Conservation (phyloP, 2,113 vertebrate species). For the Etheostoma cragini region DNA sequence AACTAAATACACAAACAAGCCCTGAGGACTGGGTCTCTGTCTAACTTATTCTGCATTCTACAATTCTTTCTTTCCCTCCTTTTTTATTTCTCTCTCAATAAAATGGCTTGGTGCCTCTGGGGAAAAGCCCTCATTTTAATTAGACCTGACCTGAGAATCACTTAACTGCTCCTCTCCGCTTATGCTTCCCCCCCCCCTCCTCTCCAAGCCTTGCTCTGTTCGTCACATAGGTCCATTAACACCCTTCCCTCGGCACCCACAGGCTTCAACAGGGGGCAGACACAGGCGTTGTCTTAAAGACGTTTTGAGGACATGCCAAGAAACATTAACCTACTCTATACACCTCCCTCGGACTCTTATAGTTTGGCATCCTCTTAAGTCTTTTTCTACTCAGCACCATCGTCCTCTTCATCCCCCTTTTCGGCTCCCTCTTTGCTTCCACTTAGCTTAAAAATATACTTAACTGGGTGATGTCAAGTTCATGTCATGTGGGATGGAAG, state of each 20-base stretch:
- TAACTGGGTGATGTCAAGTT: background rate
- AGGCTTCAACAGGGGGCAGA: slow-evolving; percentile 75
- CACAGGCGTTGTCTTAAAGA: slow-evolving; percentile 77
- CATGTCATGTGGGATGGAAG: slow-evolving; percentile 5
- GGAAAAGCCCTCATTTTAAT: slow-evolving; percentile 84
- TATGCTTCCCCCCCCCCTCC: slow-evolving; percentile 60
- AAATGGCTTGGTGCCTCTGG: slow-evolving; percentile 76
- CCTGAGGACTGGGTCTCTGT: slow-evolving; percentile 60
- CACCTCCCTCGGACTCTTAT: slow-evolving; percentile 68
- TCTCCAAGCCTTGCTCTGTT: slow-evolving; percentile 69
- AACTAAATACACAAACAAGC: slow-evolving; percentile 63
- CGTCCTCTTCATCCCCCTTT: slow-evolving; percentile 27
- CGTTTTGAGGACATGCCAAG: slow-evolving; percentile 81
- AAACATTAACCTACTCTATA: slow-evolving; percentile 80
- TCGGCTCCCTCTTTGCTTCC: slow-evolving; percentile 13
- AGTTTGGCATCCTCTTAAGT: slow-evolving; percentile 51
- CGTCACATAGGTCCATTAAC: slow-evolving; percentile 84
- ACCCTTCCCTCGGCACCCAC: slow-evolving; percentile 81
- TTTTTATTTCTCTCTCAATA: slow-evolving; percentile 76
- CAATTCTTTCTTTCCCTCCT: slow-evolving; percentile 64
- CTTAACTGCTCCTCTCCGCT: slow-evolving; percentile 80
- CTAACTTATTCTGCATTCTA: slow-evolving; percentile 62
- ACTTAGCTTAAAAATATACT: slow-evolving; percentile 3
- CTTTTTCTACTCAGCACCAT: slow-evolving; percentile 31
- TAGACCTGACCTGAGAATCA: slow-evolving; percentile 85